Evolutionary conservation across 2,797 vertebrate genomes (phyloP), one percentile per base, ranked within the genome.

Genomic region (Xerus rutilus): DNA sequence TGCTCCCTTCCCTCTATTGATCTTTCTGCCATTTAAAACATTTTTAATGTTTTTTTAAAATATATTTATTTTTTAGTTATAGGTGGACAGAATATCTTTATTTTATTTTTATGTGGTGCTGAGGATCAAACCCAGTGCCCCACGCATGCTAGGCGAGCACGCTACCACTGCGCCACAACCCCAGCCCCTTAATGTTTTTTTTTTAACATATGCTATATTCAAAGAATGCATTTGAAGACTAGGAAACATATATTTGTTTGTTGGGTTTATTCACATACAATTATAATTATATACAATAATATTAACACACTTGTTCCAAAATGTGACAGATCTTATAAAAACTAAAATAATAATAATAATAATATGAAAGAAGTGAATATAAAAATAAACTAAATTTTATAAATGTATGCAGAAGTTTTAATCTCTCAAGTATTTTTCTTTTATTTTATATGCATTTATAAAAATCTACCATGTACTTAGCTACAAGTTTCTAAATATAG

Each of bases 301-400:
- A 89, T 43, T 86, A 83, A 64, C 45, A 89, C 5, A 81, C 2
- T 2, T 95, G 30, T 92, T 52, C 57, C 54, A 79, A n/a, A 77
- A 93, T 69, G 86, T 9, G 15, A 69, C 7, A 35, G n/a, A 95
- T 74, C 83, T 93, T 78, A 1, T 74, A 91, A 85, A 59, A 59
- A 25, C 21, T 69, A 93, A 95, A 57, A 93, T 90, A 62, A 65
- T 49, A 57, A 92, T 57, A 17, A 18, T 57, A 52, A 52, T 35
- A 35, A 89, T 4, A 35, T 35, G n/a, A 3, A 81, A 92, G 35
- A 90, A 54, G 15, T 35, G 49, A 76, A 77, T 45, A 57, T 83
- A 64, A 65, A 95, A 89, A 73, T 86, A 91, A 92, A 49, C 4
- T 84, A 79, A 73, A 85, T 91, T 92, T 91, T 49, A 79, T 73